Evolutionary conservation across 92 coral and sea anemone species (phyloP), one percentile per base, ranked within the genome.

Genomic region (Isaurus tuberculatus): DNA sequence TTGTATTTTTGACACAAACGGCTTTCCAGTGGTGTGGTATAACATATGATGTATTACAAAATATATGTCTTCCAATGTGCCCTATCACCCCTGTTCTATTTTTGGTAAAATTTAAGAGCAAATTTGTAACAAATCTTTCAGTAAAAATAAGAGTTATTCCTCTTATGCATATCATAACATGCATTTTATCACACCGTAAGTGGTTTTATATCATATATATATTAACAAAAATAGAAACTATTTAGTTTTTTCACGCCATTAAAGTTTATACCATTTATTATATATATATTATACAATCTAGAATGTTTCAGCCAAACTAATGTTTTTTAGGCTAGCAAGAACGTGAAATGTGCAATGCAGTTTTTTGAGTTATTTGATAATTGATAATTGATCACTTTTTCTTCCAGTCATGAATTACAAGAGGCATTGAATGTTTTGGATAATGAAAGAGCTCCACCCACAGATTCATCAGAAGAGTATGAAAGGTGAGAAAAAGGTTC

Each of bases 401-500:
- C 36, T 65, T 65, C 19, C 40, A 65, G 70, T 65, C 37, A 30
- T 65, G 42, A 65, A 28, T 28, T 65, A 28, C 75, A 70, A 70
- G 75, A 36, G 13, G 57, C 75, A 2, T 70, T 70, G 16, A 37
- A 36, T 22, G 55, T 70, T 8, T 23, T 70, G 53, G 51, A 70
- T 70, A 14, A 70, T 22, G 51, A 70, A 40, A 70, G 30, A 40
- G 32, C 31, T 37, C 15, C 74, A 13, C 51, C 53, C 32, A n/a
- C 75, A 26, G 58, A 42, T 44, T 72, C 60, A 23, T 72, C 36
- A 16, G 60, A 28, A 72, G 37, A 25, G 34, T 44, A 16, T 6
- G 60, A 43, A 72, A 72, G 78, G 78, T 72, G 78, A 72, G 57
- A 26, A 25, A 23, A 42, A 43, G 33, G 32, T 26, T 22, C 33